Percentiles rank a stretch among this genome's conserved stretches.
Conservation (phyloP, 2,797 vertebrate species). For the Mycteria americana region DNA sequence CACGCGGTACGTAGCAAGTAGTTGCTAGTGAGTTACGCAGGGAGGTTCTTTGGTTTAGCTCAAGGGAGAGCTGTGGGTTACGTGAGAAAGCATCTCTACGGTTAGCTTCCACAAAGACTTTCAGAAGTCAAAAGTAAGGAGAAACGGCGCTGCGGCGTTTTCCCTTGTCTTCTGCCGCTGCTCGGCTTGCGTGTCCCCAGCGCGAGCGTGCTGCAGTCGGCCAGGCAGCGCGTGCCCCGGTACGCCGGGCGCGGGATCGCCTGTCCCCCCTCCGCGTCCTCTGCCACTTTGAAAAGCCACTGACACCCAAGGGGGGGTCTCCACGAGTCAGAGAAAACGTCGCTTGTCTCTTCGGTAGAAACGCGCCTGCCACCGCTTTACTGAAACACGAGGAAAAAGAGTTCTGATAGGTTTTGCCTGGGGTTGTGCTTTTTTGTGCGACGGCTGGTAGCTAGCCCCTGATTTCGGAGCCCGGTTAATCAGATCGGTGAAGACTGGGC, state of each 20-base stretch:
- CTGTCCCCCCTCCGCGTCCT: not conserved
- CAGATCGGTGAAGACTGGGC: accelerated
- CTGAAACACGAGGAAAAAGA: not conserved
- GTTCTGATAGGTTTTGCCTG: accelerated
- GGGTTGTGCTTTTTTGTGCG: accelerated
- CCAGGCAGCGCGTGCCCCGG: not conserved
- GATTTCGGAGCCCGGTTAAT: not conserved
- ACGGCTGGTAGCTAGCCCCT: accelerated
- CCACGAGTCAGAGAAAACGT: too few relatives aligned
- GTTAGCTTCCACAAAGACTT: not conserved
- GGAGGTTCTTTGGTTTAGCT: not conserved
- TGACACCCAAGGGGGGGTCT: too few relatives aligned
- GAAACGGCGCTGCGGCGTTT: not conserved
- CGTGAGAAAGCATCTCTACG: not conserved
- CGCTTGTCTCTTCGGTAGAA: not conserved
- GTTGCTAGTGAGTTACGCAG: accelerated
- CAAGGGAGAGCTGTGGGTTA: not conserved
- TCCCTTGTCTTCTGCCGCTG: not conserved
- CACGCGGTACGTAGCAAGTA: not conserved
- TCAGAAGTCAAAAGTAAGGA: not conserved
- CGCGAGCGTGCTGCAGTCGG: not conserved
- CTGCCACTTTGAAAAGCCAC: not conserved
- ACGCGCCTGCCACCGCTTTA: not conserved
- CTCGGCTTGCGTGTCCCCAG: not conserved
- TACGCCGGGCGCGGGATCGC: accelerated